phyloP scores from a whole-genome alignment of 1,140 invertebrate genomes.

The Brachionus paranguensis region DNA sequence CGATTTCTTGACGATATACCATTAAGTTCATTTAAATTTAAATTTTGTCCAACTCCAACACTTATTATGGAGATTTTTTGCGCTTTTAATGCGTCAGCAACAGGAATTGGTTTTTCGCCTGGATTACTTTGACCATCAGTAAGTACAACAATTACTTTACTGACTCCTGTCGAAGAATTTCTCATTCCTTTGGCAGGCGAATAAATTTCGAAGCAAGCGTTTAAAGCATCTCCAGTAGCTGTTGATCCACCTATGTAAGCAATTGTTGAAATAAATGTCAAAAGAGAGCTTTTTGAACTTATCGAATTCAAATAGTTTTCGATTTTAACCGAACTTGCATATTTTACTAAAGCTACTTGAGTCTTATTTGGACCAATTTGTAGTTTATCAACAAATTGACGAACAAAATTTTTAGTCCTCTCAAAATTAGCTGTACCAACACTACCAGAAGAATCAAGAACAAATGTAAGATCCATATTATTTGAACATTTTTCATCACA shows the following conservation, averaged over 20 bases:
- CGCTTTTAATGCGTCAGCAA: background rate
- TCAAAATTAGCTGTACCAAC: background rate
- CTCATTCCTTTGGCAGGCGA: background rate
- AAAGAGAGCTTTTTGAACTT: background rate
- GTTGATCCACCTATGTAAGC: background rate
- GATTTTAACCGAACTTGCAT: background rate
- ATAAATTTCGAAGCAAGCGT: background rate
- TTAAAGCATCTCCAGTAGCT: background rate
- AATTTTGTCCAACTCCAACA: background rate
- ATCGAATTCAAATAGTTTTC: background rate
- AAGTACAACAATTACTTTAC: background rate
- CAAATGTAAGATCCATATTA: background rate
- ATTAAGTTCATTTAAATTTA: background rate
- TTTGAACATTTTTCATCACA: background rate
- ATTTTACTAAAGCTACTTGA: background rate
- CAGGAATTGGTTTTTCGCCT: background rate
- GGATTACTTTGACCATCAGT: background rate
- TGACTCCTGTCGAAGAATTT: background rate
- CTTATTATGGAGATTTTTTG: background rate
- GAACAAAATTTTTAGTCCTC: background rate
- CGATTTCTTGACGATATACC: background rate
- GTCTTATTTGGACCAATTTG: background rate
- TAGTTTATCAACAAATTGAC: background rate
- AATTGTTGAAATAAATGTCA: background rate
- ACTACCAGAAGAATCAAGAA: constrained; percentile 22